A percentile compares a stretch with the other conserved stretches of the same genome.
These are phyloP conservation scores for Chamaetylas fuelleborni DNA, from an alignment of 2,113 vertebrate genomes.

Conservation along the genomic window DNA sequence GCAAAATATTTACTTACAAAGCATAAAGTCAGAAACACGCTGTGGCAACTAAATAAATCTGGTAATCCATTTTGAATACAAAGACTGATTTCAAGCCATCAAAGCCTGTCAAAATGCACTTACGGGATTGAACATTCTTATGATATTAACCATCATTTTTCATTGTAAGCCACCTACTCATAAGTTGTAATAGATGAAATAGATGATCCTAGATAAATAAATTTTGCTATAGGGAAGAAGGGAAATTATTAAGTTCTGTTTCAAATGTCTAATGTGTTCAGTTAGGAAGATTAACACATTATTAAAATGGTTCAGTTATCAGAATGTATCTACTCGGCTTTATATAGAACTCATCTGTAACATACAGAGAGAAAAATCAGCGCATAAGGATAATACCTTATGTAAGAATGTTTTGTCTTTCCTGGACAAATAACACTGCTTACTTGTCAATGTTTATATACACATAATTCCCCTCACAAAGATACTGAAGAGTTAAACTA, in stretches of 20 bases:
- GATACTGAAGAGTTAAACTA: background rate
- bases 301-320: background rate
- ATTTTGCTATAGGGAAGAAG: conserved; percentile 6
- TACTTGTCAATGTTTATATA: background rate
- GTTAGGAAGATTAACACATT: background rate
- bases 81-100: conserved; percentile 47
- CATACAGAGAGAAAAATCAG: background rate
- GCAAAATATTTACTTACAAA: conserved; percentile 60
- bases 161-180: conserved; percentile 53
- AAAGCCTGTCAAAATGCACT: conserved; percentile 62
- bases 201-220: conserved; percentile 45
- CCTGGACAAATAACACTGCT: background rate
- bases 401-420: background rate
- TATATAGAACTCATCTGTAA: background rate
- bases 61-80: conserved; percentile 18
- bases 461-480: background rate
- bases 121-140: background rate
- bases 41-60: conserved; percentile 44
- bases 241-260: background rate
- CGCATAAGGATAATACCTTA: background rate
- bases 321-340: background rate
- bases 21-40: conserved; percentile 21
- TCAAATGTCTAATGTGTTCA: background rate
- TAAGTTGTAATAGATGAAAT: conserved; percentile 25
- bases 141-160: conserved; percentile 45